Percentiles rank a stretch among this genome's conserved stretches.
phyloP scores from a whole-genome alignment of 2,113 vertebrate species.

The Larimichthys crocea region DNA sequence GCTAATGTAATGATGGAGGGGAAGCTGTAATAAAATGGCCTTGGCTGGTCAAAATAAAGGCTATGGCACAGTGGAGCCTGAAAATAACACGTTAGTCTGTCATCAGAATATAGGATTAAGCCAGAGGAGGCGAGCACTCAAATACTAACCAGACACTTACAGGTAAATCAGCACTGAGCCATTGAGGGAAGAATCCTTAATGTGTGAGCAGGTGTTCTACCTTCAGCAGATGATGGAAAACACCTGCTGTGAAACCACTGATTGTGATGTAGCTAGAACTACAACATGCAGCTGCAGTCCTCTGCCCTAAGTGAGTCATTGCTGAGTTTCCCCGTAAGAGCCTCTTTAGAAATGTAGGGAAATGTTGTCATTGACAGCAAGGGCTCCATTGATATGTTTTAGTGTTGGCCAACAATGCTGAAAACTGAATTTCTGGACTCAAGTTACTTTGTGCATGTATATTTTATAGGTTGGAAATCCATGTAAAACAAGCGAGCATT shows the following conservation, averaged over 20 bases:
- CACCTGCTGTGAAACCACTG: slow-evolving; percentile 53
- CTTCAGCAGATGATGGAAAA: slow-evolving; percentile 52
- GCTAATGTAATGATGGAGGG: slow-evolving; percentile 62
- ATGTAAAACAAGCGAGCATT: background rate
- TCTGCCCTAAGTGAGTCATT: background rate
- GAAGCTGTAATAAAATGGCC: slow-evolving; percentile 50
- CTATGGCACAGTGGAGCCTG: slow-evolving; percentile 54
- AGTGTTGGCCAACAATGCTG: background rate
- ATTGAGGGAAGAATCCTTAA: slow-evolving; percentile 15
- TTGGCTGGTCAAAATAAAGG: slow-evolving; percentile 65
- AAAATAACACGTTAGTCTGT: slow-evolving; percentile 59
- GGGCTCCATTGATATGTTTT: slow-evolving; percentile 7
- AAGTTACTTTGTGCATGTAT: background rate
- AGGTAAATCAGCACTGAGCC: slow-evolving; percentile 20
- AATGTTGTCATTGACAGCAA: background rate
- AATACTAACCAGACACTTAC: slow-evolving; percentile 22
- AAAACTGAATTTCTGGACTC: background rate
- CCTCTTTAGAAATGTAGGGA: slow-evolving; percentile 3
- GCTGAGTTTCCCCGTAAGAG: slow-evolving; percentile 2
- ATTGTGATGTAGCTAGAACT: slow-evolving; percentile 26
- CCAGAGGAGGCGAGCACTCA: slow-evolving; percentile 6
- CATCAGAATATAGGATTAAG: slow-evolving; percentile 14
- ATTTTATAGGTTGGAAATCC: background rate
- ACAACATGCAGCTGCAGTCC: slow-evolving; percentile 33
- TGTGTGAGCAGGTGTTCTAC: slow-evolving; percentile 56